A percentile compares a stretch with the other conserved stretches of the same genome.
Conservation (phyloP, 2,113 vertebrate species). For the Ammodytes marinus region DNA sequence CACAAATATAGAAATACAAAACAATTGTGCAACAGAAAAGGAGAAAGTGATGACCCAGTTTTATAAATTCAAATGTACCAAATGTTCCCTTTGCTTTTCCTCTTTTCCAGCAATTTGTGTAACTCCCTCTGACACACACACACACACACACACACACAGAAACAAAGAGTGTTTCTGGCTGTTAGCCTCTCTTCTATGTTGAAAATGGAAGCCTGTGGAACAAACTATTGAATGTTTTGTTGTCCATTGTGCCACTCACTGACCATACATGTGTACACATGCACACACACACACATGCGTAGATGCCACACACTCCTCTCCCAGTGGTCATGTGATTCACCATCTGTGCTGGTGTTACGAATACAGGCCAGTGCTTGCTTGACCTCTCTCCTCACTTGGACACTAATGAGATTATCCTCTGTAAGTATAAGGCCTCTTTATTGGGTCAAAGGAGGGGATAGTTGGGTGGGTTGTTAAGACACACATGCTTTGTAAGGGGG, state of each 20-base stretch:
- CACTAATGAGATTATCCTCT: conserved; percentile 83
- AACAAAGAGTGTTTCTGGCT: conserved; percentile 55
- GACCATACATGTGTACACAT: conserved; percentile 54
- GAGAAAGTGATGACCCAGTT: conserved; percentile 16
- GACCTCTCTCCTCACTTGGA: conserved; percentile 60
- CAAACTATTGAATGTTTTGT: conserved; percentile 79
- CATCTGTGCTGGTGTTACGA: conserved; percentile 79
- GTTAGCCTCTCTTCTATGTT: conserved; percentile 25
- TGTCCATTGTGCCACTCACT: conserved; percentile 70
- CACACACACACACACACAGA: conserved; percentile 3
- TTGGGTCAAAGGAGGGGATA: conserved; percentile 39
- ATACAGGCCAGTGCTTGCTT: conserved; percentile 54
- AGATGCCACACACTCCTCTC: conserved; percentile 32
- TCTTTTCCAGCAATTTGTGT: neutral
- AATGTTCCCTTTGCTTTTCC: conserved; percentile 2
- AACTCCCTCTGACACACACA: neutral
- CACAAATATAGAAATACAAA: neutral
- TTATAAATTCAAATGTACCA: conserved; percentile 5
- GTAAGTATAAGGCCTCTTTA: conserved; percentile 71
- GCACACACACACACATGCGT: conserved; percentile 52
- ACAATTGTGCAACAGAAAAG: neutral
- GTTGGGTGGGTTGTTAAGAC: conserved; percentile 20
- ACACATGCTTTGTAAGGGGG: neutral
- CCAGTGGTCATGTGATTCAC: conserved; percentile 78
- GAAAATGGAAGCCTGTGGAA: conserved; percentile 78